Conservation (phyloP, 2,888 invertebrate genomes). For the Lepidocyrtinus sp. region DNA sequence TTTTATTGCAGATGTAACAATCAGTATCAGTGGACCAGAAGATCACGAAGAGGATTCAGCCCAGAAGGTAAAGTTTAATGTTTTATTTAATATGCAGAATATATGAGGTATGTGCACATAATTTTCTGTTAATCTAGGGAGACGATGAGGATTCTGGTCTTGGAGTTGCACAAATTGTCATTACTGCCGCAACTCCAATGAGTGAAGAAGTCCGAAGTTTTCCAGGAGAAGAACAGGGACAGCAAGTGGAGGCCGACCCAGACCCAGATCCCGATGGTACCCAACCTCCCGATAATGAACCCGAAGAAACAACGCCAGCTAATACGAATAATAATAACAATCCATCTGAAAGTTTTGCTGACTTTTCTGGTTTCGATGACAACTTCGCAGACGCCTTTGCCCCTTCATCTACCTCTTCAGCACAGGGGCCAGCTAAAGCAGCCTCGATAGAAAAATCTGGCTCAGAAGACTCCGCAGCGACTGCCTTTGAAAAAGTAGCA, state of each 20-base stretch:
- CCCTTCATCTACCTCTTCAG: slow-evolving; percentile 20
- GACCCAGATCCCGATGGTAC: slow-evolving; percentile 26
- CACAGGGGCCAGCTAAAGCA: neutral
- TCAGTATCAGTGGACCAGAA: slow-evolving; percentile 57
- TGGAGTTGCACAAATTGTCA: slow-evolving; percentile 91
- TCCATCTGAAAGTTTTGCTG: slow-evolving; percentile 12
- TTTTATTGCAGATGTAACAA: slow-evolving; percentile 50
- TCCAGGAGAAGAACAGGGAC: slow-evolving; percentile 67
- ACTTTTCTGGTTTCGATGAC: slow-evolving; percentile 33
- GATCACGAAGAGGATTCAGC: slow-evolving; percentile 32
- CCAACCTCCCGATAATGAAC: slow-evolving; percentile 71
- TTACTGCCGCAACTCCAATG: slow-evolving; percentile 95
- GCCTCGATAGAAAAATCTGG: slow-evolving; percentile 36
- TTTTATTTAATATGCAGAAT: neutral
- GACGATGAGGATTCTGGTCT: slow-evolving; percentile 78
- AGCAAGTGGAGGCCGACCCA: slow-evolving; percentile 49
- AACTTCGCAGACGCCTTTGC: slow-evolving; percentile 48
- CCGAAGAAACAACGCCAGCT: slow-evolving; percentile 76
- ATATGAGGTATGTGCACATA: neutral
- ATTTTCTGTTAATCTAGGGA: slow-evolving; percentile 31
- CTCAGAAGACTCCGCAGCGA: slow-evolving; percentile 30
- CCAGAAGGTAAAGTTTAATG: slow-evolving; percentile 2
- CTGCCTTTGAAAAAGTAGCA: slow-evolving; percentile 45
- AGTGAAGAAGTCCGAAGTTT: slow-evolving; percentile 83
- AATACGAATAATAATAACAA: slow-evolving; percentile 76